Evolutionary conservation across 2,888 invertebrate genomes (phyloP).

Genomic region (Strigamia transsilvanica): DNA sequence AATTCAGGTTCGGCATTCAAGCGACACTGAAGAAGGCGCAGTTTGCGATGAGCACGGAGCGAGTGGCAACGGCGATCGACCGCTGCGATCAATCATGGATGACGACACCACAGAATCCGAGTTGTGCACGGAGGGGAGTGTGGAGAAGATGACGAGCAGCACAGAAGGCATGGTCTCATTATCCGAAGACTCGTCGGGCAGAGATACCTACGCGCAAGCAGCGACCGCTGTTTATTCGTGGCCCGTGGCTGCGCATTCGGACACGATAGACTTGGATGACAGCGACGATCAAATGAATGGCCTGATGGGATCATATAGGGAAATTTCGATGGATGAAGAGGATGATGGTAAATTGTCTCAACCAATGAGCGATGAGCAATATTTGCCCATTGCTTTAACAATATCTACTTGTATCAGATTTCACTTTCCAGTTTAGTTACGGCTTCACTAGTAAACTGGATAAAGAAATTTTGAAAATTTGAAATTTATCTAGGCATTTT

Average conservation of each 20-base stretch:
- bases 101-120: slow-evolving; percentile 55
- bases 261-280: slow-evolving; percentile 54
- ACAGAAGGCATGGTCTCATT: slow-evolving; percentile 56
- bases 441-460: too few relatives aligned
- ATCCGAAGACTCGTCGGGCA: slow-evolving; percentile 55
- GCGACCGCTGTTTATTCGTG: slow-evolving; percentile 38
- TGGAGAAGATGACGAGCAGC: slow-evolving; percentile 55
- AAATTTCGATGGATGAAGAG: slow-evolving; percentile 56
- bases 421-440: too few relatives aligned
- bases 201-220: slow-evolving; percentile 55
- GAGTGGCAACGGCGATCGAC: too few relatives aligned
- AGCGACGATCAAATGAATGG: slow-evolving; percentile 56
- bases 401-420: neutral
- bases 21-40: too few relatives aligned
- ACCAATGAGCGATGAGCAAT: too few relatives aligned
- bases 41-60: too few relatives aligned
- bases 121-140: slow-evolving; percentile 55
- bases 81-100: slow-evolving; percentile 34
- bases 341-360: slow-evolving; percentile 2
- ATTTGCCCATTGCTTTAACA: too few relatives aligned
- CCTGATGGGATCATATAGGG: slow-evolving; percentile 54
- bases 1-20: too few relatives aligned
- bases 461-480: too few relatives aligned
- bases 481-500: too few relatives aligned
- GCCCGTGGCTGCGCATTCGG: slow-evolving; percentile 25